Percentiles rank a stretch among this genome's conserved stretches.
These are phyloP conservation scores for Torymus texanus DNA, from an alignment of 2,888 invertebrate genomes.

Conservation along the genomic window DNA sequence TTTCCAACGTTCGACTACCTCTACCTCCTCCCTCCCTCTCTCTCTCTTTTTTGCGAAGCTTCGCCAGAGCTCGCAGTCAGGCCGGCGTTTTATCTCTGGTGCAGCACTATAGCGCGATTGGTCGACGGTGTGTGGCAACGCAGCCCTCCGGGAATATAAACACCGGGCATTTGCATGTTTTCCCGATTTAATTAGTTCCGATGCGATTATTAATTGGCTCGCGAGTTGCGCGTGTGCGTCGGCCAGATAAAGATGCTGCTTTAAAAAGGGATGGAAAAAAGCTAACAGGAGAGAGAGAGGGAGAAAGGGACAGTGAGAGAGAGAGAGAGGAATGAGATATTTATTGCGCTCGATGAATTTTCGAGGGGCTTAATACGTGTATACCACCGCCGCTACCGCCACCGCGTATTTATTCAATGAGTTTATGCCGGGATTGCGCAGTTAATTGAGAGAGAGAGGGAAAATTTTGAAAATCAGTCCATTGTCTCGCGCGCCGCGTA, in stretches of 20 bases:
- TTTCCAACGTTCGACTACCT: conserved; percentile 43
- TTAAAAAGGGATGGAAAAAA: conserved; percentile 27
- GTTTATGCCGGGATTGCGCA: conserved; percentile 19
- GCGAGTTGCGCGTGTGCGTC: conserved; percentile 25
- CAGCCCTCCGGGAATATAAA: conserved; percentile 64
- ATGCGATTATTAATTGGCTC: conserved; percentile 73
- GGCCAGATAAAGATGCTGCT: conserved; percentile 49
- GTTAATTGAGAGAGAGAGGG: conserved; percentile 34
- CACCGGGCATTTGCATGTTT: conserved; percentile 73
- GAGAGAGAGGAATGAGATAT: conserved; percentile 54
- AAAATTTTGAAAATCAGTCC: conserved; percentile 21
- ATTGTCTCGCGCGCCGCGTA: conserved; percentile 9
- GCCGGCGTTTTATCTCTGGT: conserved; percentile 53
- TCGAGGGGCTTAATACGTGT: conserved; percentile 22
- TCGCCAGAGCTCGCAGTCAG: no score
- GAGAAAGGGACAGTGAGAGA: neutral
- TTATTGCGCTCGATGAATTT: conserved; percentile 53
- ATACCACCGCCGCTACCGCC: no score
- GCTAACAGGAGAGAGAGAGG: neutral
- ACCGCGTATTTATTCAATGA: conserved; percentile 28
- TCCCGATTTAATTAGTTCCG: conserved; percentile 74
- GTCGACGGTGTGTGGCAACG: conserved; percentile 20
- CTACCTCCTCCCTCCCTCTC: conserved; percentile 55
- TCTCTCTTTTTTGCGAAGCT: conserved; percentile 49
- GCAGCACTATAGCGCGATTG: conserved; percentile 49